Percentiles rank a stretch among this genome's conserved stretches.
phyloP scores from a whole-genome alignment of 2,888 invertebrate species.

The Crepidodera aurea region DNA sequence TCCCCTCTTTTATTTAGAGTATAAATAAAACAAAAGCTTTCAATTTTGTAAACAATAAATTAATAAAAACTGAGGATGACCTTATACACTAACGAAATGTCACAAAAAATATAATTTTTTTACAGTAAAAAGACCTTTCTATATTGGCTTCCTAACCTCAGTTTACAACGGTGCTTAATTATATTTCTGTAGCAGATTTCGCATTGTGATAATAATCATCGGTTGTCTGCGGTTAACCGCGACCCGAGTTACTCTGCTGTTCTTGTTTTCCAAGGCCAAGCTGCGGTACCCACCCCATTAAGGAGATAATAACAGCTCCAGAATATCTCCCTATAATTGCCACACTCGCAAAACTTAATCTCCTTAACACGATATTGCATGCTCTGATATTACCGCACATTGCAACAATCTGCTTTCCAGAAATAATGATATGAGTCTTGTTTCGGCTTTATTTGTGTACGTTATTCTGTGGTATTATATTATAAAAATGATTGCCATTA shows the following conservation, averaged over 20 bases:
- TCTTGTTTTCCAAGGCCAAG: constrained; percentile 50
- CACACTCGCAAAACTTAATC: constrained; percentile 50
- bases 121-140: too few species aligned
- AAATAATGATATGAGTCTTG: constrained; percentile 24
- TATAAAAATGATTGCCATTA: too few species aligned
- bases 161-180: neutral
- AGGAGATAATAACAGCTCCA: constrained; percentile 55
- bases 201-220: constrained; percentile 52
- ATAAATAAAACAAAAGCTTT: too few species aligned
- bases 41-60: too few species aligned
- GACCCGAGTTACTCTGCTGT: constrained; percentile 49
- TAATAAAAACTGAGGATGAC: too few species aligned
- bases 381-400: constrained; percentile 38
- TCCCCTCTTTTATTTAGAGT: too few species aligned
- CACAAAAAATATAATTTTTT: too few species aligned
- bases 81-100: too few species aligned
- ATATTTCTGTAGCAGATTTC: constrained; percentile 9
- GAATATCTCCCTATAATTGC: constrained; percentile 57
- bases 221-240: constrained; percentile 56
- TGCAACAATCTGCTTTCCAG: constrained; percentile 28
- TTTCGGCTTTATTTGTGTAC: neutral
- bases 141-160: constrained; percentile 1
- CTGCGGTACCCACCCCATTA: constrained; percentile 51
- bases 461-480: too few species aligned
- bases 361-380: constrained; percentile 45